phyloP scores from a whole-genome alignment of 2,888 invertebrate genomes.

The Parascotia fuliginaria region DNA sequence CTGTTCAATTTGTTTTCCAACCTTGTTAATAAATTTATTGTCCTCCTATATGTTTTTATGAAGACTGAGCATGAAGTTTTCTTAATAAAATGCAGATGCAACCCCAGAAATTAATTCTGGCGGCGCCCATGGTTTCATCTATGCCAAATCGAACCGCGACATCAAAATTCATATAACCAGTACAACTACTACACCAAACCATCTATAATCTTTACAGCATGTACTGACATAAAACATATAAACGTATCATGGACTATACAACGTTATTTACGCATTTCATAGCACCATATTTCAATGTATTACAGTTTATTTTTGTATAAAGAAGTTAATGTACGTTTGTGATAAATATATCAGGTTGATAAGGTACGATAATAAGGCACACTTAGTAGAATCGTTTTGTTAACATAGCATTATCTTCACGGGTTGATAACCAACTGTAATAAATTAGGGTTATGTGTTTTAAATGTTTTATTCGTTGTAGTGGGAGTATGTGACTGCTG shows the following conservation, averaged over 20 bases:
- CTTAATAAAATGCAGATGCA: too few species aligned
- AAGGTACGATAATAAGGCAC: conserved; percentile 28
- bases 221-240: neutral
- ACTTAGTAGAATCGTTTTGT: conserved; percentile 30
- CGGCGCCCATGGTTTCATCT: too few species aligned
- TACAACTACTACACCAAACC: too few species aligned
- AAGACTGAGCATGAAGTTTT: too few species aligned
- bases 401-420: conserved; percentile 37
- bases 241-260: neutral
- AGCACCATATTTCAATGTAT: neutral
- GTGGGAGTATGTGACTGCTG: too few species aligned
- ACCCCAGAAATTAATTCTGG: too few species aligned
- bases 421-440: conserved; percentile 27
- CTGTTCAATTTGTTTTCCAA: too few species aligned
- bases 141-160: too few species aligned
- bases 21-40: too few species aligned
- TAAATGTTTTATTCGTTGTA: neutral
- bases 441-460: conserved; percentile 27
- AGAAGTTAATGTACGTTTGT: conserved; percentile 2
- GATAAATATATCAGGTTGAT: conserved; percentile 13
- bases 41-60: too few species aligned
- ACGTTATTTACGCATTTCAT: neutral
- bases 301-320: neutral
- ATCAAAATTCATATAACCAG: too few species aligned
- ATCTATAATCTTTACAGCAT: neutral